Evolutionary conservation across 2,797 vertebrate species (phyloP).

Genomic region (Sebastes hubbsi): DNA sequence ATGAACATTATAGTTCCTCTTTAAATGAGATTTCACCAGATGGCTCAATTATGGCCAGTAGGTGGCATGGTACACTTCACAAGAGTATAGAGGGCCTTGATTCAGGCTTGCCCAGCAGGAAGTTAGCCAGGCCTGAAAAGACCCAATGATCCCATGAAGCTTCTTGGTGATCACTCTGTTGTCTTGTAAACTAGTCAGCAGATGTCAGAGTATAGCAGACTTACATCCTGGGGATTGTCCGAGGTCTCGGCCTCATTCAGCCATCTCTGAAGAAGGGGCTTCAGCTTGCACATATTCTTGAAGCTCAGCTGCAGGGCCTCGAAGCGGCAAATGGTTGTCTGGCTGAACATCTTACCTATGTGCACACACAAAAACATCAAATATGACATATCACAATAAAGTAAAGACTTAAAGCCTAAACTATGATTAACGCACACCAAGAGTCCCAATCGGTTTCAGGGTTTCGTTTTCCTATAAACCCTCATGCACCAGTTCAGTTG

Average conservation of each 20-base stretch:
- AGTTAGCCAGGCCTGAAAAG: constrained; percentile 4
- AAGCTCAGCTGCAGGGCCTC: constrained; percentile 86
- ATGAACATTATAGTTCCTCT: no score
- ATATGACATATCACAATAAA: background rate
- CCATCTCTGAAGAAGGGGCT: constrained; percentile 86
- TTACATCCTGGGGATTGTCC: constrained; percentile 86
- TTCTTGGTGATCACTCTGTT: constrained; percentile 25
- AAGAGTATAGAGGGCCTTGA: background rate
- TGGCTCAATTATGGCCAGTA: constrained; percentile 7
- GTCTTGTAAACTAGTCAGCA: constrained; percentile 56
- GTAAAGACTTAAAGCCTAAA: no score
- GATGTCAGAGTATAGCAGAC: constrained; percentile 48
- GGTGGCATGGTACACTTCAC: constrained; percentile 11
- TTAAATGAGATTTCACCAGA: background rate
- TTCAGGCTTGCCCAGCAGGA: constrained; percentile 40
- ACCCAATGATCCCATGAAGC: background rate
- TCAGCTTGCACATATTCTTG: constrained; percentile 89
- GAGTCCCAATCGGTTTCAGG: background rate
- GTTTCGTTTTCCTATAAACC: background rate
- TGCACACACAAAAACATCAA: background rate
- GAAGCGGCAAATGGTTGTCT: constrained; percentile 89
- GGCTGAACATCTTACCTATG: constrained; percentile 87
- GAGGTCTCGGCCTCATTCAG: constrained; percentile 84
- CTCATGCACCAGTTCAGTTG: background rate
- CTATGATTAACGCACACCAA: rapidly evolving